Base-by-base conservation (phyloP, 2,888 invertebrate genomes). In the Sarcophaga carnaria region DNA sequence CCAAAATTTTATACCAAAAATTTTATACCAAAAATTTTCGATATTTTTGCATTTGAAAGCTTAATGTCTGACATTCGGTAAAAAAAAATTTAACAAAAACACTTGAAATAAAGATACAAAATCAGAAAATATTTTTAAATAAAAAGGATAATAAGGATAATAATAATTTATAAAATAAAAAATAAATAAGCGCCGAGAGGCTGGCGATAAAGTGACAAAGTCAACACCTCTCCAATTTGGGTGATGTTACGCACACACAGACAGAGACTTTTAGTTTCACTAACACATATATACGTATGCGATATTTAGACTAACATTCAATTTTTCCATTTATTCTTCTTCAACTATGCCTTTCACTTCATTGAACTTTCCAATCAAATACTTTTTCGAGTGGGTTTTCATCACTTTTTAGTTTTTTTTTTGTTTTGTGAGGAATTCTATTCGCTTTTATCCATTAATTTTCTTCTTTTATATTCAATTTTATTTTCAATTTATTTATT, bases 321-420 rank as follows among this genome's bases (percentile, higher is more conserved):
- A 47, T 72, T 62, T 49, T 27, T 27, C 27, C 10, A 62, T 72
- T 85, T 74, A 49, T 22, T 76, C 59, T 77, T 78, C 72, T 70
- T 63, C 81, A 69, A 85, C 60, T 77, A 88, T 88, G 88, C 89
- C 49, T 90, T 91, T 89, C 89, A 90, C 90, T 90, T 89, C 89
- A 90, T 69, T 90, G 90, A 78, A 88, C 90, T 91, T 92, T 91
- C 90, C 91, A 92, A 91, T 92, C 92, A 92, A 92, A 91, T 91
- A 88, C 89, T 89, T 91, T 90, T 86, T 84, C 83, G 66, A 87
- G 81, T 76, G 77, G 81, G 71, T 63, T 81, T 80, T 81, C 85
- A 74, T 83, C 88, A 82, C 71, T 81, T 47, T 83, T 85, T 20
- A 78, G 72, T 78, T 78, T 85, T 69, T 69, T 49, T 69, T 60